Conservation (phyloP, 2,797 vertebrate genomes). For the Amazona finschi region DNA sequence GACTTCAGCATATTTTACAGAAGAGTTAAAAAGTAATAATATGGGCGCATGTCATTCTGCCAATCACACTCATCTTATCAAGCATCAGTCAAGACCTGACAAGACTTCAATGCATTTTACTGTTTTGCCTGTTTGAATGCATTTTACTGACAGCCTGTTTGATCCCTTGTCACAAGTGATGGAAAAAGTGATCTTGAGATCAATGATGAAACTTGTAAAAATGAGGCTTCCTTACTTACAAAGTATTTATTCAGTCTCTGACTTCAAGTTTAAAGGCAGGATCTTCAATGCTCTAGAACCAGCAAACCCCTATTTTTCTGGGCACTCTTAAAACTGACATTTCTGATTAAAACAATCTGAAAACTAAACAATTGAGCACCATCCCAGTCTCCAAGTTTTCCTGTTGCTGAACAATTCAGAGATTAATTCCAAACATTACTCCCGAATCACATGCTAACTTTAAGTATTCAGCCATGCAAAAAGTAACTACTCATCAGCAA, state of each 20-base stretch:
- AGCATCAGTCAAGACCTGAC: neutral
- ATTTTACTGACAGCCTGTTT: neutral
- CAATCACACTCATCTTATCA: neutral
- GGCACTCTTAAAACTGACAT: neutral
- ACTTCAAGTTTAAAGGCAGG: neutral
- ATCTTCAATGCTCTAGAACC: neutral
- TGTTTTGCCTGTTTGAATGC: neutral
- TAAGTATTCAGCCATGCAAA: neutral
- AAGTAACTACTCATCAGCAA: neutral
- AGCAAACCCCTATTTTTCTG: neutral
- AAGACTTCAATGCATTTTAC: neutral
- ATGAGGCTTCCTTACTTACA: neutral
- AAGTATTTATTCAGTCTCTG: neutral
- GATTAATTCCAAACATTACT: neutral
- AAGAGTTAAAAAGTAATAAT: neutral
- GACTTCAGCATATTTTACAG: neutral
- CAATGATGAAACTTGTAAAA: neutral
- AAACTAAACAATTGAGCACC: neutral
- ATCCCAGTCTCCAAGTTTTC: neutral
- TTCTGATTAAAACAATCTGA: neutral
- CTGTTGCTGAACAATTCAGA: neutral
- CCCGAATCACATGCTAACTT: neutral
- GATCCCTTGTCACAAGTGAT: neutral
- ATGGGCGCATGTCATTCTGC: neutral
- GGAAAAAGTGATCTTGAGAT: neutral